Evolutionary conservation across 1,140 invertebrate genomes (phyloP).

Genomic region (Drosophila nasuta): DNA sequence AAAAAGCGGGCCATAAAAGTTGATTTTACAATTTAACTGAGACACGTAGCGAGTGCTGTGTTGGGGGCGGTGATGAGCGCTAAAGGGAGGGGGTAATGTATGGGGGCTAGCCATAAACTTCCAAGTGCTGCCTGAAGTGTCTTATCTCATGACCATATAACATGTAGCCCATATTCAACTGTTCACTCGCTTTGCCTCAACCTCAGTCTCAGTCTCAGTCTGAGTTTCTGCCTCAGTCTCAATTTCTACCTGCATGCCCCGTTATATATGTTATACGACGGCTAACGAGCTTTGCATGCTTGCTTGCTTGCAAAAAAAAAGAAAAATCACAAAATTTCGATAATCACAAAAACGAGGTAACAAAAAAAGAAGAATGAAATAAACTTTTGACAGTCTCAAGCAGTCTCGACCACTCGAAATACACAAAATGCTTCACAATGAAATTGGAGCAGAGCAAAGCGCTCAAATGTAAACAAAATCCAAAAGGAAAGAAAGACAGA

Average conservation of each 20-base stretch:
- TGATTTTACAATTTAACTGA: conserved; percentile 39
- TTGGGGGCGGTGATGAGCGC: neutral
- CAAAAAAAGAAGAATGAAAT: neutral
- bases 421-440: conserved; percentile 51
- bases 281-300: conserved; percentile 59
- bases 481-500: conserved; percentile 18
- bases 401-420: conserved; percentile 49
- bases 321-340: conserved; percentile 7
- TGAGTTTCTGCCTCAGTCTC: neutral
- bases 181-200: conserved; percentile 4
- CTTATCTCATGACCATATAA: conserved; percentile 75
- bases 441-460: conserved; percentile 57
- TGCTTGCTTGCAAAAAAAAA: conserved; percentile 14
- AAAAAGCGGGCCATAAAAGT: conserved; percentile 44
- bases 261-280: conserved; percentile 45
- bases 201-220: neutral
- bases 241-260: conserved; percentile 20
- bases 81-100: neutral
- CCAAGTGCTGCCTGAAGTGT: conserved; percentile 69
- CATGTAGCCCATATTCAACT: conserved; percentile 51
- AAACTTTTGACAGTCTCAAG: conserved; percentile 59
- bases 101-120: conserved; percentile 51
- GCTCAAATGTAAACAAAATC: conserved; percentile 30
- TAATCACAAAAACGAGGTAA: neutral
- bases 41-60: conserved; percentile 9